Percentiles rank a stretch among this genome's conserved stretches.
Conservation (phyloP, 1,140 invertebrate genomes). For the Reticulitermes speratus region DNA sequence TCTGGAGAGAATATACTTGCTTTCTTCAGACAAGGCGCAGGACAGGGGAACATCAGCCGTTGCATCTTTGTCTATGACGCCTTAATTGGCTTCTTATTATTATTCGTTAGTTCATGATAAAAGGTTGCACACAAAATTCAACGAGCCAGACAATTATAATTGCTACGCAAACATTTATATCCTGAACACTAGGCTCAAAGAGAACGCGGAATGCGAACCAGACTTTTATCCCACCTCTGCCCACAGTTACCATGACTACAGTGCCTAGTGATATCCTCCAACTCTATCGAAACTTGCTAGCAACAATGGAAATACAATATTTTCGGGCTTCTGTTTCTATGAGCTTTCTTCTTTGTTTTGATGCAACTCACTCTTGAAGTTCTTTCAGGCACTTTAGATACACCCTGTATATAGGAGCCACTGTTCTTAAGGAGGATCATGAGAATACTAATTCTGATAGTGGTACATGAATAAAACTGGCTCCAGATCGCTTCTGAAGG, state of each 20-base stretch:
- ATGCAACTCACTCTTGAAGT: too few species aligned
- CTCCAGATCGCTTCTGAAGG: too few species aligned
- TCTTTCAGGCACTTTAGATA: too few species aligned
- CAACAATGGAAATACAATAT: background rate
- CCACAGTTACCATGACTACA: background rate
- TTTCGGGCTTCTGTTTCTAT: too few species aligned
- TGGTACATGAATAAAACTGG: too few species aligned
- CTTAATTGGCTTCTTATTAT: background rate
- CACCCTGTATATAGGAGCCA: too few species aligned
- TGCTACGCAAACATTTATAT: background rate
- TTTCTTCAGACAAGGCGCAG: too few species aligned
- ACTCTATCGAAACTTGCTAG: background rate
- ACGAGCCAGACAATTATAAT: conserved; percentile 2
- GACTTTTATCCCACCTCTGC: background rate
- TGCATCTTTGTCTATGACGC: background rate
- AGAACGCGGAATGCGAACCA: background rate
- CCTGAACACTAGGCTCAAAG: background rate
- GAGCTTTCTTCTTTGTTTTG: too few species aligned
- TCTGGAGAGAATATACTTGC: background rate
- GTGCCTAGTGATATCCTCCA: background rate
- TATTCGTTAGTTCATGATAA: background rate
- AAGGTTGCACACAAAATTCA: background rate
- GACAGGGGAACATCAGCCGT: background rate
- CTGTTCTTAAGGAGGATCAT: too few species aligned
- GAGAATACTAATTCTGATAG: too few species aligned